A percentile compares a stretch with the other conserved stretches of the same genome.
Conservation (phyloP, 2,888 invertebrate genomes). For the Druceiella hillmani region DNA sequence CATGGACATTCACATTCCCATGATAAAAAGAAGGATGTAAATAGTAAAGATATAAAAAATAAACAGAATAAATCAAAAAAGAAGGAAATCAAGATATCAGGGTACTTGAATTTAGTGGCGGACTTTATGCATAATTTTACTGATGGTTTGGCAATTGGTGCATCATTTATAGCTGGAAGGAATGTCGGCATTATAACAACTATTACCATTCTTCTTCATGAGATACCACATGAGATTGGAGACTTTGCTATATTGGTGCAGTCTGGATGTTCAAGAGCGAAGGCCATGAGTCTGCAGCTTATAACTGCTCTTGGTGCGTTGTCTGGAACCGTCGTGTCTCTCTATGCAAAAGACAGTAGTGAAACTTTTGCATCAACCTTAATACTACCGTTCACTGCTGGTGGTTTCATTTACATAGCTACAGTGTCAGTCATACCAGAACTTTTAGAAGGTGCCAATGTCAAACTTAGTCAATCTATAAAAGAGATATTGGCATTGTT, state of each 20-base stretch:
- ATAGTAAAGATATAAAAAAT: slow-evolving; percentile 36
- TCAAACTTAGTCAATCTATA: slow-evolving; percentile 80
- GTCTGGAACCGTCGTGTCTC: slow-evolving; percentile 84
- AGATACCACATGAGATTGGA: slow-evolving; percentile 99
- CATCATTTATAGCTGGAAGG: slow-evolving; percentile 90
- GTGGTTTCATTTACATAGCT: slow-evolving; percentile 99
- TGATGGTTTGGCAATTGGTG: slow-evolving; percentile 98
- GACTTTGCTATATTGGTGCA: slow-evolving; percentile 98
- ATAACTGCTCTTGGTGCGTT: slow-evolving; percentile 93
- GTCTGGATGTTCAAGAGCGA: slow-evolving; percentile 88
- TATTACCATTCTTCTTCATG: slow-evolving; percentile 92
- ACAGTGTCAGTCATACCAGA: slow-evolving; percentile 99
- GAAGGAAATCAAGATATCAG: slow-evolving; percentile 49
- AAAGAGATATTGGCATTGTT: slow-evolving; percentile 87
- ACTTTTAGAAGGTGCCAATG: slow-evolving; percentile 80
- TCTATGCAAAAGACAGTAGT: slow-evolving; percentile 70
- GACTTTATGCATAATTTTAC: slow-evolving; percentile 99
- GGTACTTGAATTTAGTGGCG: slow-evolving; percentile 95
- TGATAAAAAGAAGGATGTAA: slow-evolving; percentile 41
- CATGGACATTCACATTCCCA: slow-evolving; percentile 68
- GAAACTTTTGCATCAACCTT: slow-evolving; percentile 72
- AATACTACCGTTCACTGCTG: slow-evolving; percentile 96
- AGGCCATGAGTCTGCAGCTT: slow-evolving; percentile 93
- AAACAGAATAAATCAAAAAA: slow-evolving; percentile 36
- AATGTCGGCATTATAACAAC: slow-evolving; percentile 87